These are phyloP conservation scores for Dryomyza anilis DNA, from an alignment of 2,888 invertebrate genomes.

Conservation along the genomic window DNA sequence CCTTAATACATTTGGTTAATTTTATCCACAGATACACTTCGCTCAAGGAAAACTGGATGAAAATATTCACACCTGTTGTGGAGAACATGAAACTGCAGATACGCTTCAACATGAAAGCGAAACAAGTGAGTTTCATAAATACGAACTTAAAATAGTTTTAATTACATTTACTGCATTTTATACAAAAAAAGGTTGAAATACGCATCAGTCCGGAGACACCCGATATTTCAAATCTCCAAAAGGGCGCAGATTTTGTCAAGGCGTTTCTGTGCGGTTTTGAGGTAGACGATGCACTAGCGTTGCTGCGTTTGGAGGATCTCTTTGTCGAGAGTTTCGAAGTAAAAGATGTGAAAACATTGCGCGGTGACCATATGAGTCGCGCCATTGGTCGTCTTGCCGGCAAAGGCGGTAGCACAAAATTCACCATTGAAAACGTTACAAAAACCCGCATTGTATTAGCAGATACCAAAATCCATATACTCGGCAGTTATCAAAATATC, in stretches of 20 bases:
- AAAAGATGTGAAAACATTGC: slow-evolving; percentile 92
- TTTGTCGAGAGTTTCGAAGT: slow-evolving; percentile 98
- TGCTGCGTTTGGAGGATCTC: slow-evolving; percentile 92
- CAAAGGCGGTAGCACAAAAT: slow-evolving; percentile 95
- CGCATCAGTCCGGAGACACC: slow-evolving; percentile 64
- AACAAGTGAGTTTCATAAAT: slow-evolving; percentile 67
- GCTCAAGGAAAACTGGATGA: slow-evolving; percentile 94
- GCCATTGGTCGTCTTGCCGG: slow-evolving; percentile 97
- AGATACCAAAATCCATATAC: slow-evolving; percentile 93
- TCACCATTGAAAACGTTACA: slow-evolving; percentile 98
- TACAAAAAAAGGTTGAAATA: slow-evolving; percentile 51
- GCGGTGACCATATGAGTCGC: slow-evolving; percentile 93
- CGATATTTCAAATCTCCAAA: slow-evolving; percentile 91
- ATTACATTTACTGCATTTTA: too few species aligned
- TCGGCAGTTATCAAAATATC: slow-evolving; percentile 97
- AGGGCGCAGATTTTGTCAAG: slow-evolving; percentile 97
- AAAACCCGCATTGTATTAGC: slow-evolving; percentile 97
- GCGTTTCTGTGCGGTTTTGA: slow-evolving; percentile 97
- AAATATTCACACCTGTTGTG: slow-evolving; percentile 95
- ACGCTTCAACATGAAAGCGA: slow-evolving; percentile 88
- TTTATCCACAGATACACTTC: slow-evolving; percentile 77
- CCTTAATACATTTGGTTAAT: not conserved
- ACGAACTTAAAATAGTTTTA: too few species aligned
- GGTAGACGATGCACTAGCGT: slow-evolving; percentile 93
- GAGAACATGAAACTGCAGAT: slow-evolving; percentile 94